Percentiles rank a stretch among this genome's conserved stretches.
These are phyloP conservation scores for Danaus plexippus DNA, from an alignment of 1,140 invertebrate genomes.

Conservation along the genomic window DNA sequence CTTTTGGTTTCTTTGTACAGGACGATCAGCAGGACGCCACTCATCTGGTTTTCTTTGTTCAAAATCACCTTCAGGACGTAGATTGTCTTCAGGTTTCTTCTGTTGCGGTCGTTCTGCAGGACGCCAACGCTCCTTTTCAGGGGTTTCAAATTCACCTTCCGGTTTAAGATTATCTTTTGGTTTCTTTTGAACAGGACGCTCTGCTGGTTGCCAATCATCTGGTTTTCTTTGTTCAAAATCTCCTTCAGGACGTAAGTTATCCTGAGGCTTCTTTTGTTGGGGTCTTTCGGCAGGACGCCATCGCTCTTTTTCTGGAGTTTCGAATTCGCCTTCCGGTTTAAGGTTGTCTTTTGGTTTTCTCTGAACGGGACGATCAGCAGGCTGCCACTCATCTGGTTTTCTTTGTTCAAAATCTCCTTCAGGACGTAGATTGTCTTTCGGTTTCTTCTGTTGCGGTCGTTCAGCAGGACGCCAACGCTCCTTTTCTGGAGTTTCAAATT, in stretches of 20 bases:
- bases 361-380: constrained; percentile 59
- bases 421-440: constrained; percentile 73
- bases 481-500: constrained; percentile 52
- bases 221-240: constrained; percentile 73
- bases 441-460: constrained; percentile 68
- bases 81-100: constrained; percentile 50
- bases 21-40: constrained; percentile 72
- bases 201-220: constrained; percentile 1
- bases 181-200: constrained; percentile 56
- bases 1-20: constrained; percentile 59
- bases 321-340: constrained; percentile 74
- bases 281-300: constrained; percentile 58
- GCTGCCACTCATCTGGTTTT: constrained; percentile 40
- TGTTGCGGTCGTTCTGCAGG: constrained; percentile 63
- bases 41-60: constrained; percentile 43
- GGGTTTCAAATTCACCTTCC: constrained; percentile 71
- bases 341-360: constrained; percentile 74
- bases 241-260: constrained; percentile 77
- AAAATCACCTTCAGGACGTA: constrained; percentile 69
- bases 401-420: constrained; percentile 73
- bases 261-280: constrained; percentile 59
- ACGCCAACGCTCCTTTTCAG: constrained; percentile 33
- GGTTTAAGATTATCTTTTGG: constrained; percentile 72
- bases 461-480: constrained; percentile 74
- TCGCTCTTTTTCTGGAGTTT: constrained; percentile 54